These are phyloP conservation scores for Coelinius sp. DNA, from an alignment of 2,888 invertebrate species.

Conservation along the genomic window DNA sequence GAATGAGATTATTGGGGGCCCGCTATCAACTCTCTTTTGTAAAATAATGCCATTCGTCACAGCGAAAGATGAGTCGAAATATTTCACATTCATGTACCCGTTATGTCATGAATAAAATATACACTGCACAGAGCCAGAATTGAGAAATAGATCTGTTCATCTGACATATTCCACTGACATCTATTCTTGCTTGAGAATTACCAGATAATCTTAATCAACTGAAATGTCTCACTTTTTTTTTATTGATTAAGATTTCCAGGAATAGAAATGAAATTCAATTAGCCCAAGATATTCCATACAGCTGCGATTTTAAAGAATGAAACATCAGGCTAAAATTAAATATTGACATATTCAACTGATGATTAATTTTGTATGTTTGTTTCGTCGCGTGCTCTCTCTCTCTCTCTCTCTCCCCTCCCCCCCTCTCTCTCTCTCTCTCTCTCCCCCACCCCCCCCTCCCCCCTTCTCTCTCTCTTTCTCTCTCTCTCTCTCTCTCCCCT, in stretches of 20 bases:
- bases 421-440: background rate
- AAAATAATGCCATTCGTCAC: slow-evolving; percentile 9
- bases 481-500: background rate
- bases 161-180: slow-evolving; percentile 13
- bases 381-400: background rate
- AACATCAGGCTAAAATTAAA: background rate
- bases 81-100: background rate
- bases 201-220: background rate
- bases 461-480: no score
- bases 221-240: background rate
- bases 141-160: background rate
- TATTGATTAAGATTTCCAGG: no score
- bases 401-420: background rate
- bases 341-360: background rate
- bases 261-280: no score
- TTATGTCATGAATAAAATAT: slow-evolving; percentile 19
- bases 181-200: background rate
- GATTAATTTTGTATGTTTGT: background rate
- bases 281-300: no score
- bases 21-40: background rate
- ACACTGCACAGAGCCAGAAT: slow-evolving; percentile 2
- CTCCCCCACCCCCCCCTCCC: background rate
- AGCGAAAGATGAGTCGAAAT: background rate
- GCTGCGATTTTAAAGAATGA: background rate
- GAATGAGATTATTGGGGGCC: slow-evolving; percentile 32